phyloP scores from a whole-genome alignment of 2,797 vertebrate genomes.

The Helostoma temminkii region DNA sequence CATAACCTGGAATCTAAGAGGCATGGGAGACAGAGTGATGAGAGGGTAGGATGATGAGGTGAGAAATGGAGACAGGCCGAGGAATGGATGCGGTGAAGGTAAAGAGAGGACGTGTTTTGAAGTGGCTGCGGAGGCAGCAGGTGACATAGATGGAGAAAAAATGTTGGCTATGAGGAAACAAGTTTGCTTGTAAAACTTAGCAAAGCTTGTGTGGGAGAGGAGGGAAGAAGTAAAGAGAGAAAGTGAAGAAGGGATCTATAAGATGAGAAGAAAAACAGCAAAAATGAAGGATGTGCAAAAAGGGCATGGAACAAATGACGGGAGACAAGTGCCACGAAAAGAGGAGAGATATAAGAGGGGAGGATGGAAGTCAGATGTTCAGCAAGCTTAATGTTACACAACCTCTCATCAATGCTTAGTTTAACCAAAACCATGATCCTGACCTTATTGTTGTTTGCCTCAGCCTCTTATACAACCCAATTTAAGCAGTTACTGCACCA shows the following conservation, averaged over 20 bases:
- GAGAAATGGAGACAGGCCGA: constrained; percentile 23
- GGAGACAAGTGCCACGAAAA: neutral
- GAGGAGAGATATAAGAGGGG: neutral
- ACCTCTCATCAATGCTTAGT: neutral
- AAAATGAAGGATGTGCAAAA: neutral
- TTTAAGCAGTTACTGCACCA: too few species aligned
- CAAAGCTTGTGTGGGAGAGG: neutral
- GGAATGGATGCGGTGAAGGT: constrained; percentile 24
- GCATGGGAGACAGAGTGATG: constrained; percentile 49
- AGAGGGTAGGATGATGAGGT: constrained; percentile 39
- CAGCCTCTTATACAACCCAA: too few species aligned
- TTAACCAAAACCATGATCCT: too few species aligned
- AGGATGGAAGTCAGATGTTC: neutral
- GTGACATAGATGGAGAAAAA: constrained; percentile 16
- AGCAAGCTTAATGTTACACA: neutral
- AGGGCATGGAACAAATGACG: constrained; percentile 4
- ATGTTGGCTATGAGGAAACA: constrained; percentile 24
- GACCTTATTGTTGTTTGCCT: too few species aligned
- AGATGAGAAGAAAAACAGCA: neutral
- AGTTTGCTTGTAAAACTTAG: constrained; percentile 10
- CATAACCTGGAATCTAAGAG: constrained; percentile 31
- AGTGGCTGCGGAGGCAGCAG: constrained; percentile 19
- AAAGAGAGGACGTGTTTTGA: constrained; percentile 38
- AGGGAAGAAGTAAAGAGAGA: neutral
- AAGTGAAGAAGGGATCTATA: neutral